phyloP scores from a whole-genome alignment of 2,888 invertebrate species.

The Leucophora obtusa region DNA sequence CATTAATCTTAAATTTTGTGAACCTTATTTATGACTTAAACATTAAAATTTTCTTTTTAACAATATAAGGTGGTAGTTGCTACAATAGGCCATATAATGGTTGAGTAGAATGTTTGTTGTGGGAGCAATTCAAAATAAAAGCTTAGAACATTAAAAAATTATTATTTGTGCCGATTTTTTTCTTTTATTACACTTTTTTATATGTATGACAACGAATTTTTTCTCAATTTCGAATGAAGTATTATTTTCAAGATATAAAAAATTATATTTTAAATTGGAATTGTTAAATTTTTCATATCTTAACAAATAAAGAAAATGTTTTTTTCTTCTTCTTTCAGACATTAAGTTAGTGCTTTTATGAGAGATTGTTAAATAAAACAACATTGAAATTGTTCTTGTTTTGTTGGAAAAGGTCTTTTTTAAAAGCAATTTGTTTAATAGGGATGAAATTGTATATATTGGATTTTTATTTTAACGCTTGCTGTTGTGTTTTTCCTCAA shows the following conservation, averaged over 20 bases:
- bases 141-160: constrained; percentile 60
- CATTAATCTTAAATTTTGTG: constrained; percentile 59
- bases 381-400: constrained; percentile 33
- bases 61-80: constrained; percentile 6
- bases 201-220: constrained; percentile 9
- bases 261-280: constrained; percentile 62
- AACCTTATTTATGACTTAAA: constrained; percentile 50
- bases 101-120: constrained; percentile 15
- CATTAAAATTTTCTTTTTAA: neutral
- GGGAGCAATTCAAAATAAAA: constrained; percentile 51
- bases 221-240: constrained; percentile 49
- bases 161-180: constrained; percentile 44
- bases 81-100: neutral
- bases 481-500: constrained; percentile 30
- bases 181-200: constrained; percentile 5
- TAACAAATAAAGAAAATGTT: constrained; percentile 44
- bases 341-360: constrained; percentile 58
- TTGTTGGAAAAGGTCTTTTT: constrained; percentile 39
- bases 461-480: constrained; percentile 59
- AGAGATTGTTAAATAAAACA: constrained; percentile 51
- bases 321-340: constrained; percentile 35
- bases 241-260: constrained; percentile 57
- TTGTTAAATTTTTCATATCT: constrained; percentile 59
- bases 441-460: constrained; percentile 61
- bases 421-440: constrained; percentile 62